Evolutionary conservation across 2,113 vertebrate genomes (phyloP), one percentile per base, ranked within the genome.

Genomic region (Ochotona princeps): DNA sequence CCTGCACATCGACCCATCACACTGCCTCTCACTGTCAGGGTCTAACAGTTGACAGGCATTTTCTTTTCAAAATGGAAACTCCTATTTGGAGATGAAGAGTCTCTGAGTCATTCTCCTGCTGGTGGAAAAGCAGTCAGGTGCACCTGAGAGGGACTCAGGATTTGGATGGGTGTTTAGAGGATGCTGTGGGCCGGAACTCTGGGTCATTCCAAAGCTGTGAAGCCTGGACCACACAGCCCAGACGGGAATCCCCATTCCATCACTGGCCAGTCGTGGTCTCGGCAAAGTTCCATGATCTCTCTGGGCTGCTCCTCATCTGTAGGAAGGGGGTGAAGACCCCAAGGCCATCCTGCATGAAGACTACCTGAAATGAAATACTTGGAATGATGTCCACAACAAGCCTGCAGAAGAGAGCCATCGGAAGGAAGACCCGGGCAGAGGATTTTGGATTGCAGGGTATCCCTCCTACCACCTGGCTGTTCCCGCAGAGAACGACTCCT

Each of bases 381-480:
- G 80, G 30, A n/a, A 63, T 0, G 7, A 44, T 0, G 18, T 30
- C 21, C 14, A 13, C 18, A 28, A 10, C 8, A 26, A 47, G 47
- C 2, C 8, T 72, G 2, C 1, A 1, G 28, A 8, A 2, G 14
- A 25, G 4, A 10, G 49, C 23, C 30, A 51, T 54, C 32, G n/a
- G 7, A 28, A 35, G 51, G 17, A 72, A 57, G 47, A 35, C 8
- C 47, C 32, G 51, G 21, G 20, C 49, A 63, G 49, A 81, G 32
- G 60, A 20, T 25, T 20, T 23, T 28, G 10, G 65, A 8, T 47
- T 79, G 17, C 5, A 23, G 32, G 57, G 75, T 87, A 57, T 32
- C n/a, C 66, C 57, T 25, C 18, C 35, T 1, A 5, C 17, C 5
- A 12, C 5, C 87, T 7, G 28, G 47, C 63, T n/a, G 2, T 44